A percentile compares a stretch with the other conserved stretches of the same genome.
phyloP scores from a whole-genome alignment of 2,888 invertebrate genomes.

The Drosophila basisetae region DNA sequence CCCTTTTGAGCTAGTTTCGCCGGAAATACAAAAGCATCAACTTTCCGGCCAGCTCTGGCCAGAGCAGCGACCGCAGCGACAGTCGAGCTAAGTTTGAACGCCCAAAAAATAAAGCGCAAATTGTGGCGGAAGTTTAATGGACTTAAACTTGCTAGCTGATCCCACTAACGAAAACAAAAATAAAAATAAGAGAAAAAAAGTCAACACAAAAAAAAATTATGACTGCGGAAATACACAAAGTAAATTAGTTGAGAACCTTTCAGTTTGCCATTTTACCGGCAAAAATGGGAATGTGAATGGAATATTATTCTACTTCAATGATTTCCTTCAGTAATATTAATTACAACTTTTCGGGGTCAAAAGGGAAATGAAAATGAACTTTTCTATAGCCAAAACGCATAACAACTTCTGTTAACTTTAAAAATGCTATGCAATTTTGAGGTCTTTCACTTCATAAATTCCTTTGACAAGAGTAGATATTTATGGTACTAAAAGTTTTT shows the following conservation, averaged over 20 bases:
- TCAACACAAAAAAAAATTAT: neutral
- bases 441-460: neutral
- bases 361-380: constrained; percentile 25
- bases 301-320: constrained; percentile 52
- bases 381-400: constrained; percentile 1
- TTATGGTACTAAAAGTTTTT: constrained; percentile 8
- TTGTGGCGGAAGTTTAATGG: constrained; percentile 79
- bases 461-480: neutral
- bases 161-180: constrained; percentile 20
- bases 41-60: constrained; percentile 71
- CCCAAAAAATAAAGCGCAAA: constrained; percentile 62
- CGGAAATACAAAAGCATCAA: constrained; percentile 82
- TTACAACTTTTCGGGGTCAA: constrained; percentile 40
- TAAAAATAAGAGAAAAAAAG: neutral
- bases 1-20: constrained; percentile 53
- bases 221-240: constrained; percentile 60
- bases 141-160: constrained; percentile 74
- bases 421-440: neutral
- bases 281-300: constrained; percentile 22
- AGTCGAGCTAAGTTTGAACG: constrained; percentile 15
- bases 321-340: constrained; percentile 49
- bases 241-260: constrained; percentile 66
- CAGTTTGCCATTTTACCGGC: constrained; percentile 15
- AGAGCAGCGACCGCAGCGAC: constrained; percentile 46
- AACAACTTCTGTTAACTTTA: constrained; percentile 18